phyloP scores from a whole-genome alignment of 2,797 vertebrate species.

The Mycteria americana region DNA sequence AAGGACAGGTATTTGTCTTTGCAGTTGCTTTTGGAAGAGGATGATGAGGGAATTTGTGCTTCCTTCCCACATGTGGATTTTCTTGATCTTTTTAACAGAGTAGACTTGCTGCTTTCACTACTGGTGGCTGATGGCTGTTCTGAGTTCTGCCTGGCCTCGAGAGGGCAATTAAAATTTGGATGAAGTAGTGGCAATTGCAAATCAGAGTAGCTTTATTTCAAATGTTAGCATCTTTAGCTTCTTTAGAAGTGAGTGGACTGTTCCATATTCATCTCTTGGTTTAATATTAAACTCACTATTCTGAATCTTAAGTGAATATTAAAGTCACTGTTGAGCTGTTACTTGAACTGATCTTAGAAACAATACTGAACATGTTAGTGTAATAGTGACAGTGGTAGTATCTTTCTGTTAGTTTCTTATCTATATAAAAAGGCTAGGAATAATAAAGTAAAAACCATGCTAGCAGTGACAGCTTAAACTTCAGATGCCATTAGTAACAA shows the following conservation, averaged over 20 bases:
- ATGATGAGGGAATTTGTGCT: neutral
- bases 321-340: neutral
- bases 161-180: neutral
- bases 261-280: neutral
- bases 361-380: neutral
- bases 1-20: neutral
- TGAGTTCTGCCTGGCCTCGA: neutral
- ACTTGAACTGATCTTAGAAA: neutral
- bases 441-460: neutral
- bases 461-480: neutral
- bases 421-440: neutral
- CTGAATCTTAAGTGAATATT: neutral
- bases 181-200: neutral
- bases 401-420: neutral
- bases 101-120: neutral
- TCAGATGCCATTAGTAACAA: neutral
- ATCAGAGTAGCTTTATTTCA: neutral
- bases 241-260: neutral
- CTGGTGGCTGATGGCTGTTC: neutral
- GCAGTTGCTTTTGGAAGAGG: neutral
- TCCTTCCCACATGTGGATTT: neutral
- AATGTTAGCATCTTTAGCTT: neutral
- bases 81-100: neutral
- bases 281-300: neutral
- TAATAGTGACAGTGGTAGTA: neutral